Conservation (phyloP, 2,797 vertebrate genomes). For the Adelosebastes latens region DNA sequence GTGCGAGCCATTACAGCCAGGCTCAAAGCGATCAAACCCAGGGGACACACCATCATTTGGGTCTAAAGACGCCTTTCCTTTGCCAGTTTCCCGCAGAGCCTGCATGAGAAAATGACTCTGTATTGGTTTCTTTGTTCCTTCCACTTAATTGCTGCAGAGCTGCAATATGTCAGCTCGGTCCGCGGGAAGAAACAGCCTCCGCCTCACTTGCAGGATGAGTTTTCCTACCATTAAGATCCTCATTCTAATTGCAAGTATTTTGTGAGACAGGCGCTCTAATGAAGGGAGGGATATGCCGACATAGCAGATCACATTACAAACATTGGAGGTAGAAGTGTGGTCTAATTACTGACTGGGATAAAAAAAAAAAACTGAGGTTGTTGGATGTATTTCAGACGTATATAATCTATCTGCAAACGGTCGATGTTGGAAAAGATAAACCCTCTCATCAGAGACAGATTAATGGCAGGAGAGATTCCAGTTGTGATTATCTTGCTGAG, state of each 20-base stretch:
- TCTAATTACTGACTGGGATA: conserved; percentile 52
- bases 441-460: conserved; percentile 50
- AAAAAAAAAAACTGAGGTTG: background rate
- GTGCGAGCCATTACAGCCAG: conserved; percentile 28
- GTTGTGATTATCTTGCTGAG: conserved; percentile 56
- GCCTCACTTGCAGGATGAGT: conserved; percentile 37
- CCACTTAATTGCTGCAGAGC: conserved; percentile 63
- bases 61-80: conserved; percentile 52
- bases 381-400: conserved; percentile 46
- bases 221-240: conserved; percentile 53
- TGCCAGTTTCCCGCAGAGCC: conserved; percentile 52
- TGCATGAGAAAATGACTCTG: conserved; percentile 58
- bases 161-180: conserved; percentile 54
- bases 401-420: conserved; percentile 29
- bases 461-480: conserved; percentile 44
- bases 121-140: conserved; percentile 68
- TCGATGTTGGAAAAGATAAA: conserved; percentile 37
- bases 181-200: conserved; percentile 30
- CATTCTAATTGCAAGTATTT: conserved; percentile 59
- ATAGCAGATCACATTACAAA: conserved; percentile 55
- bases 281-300: conserved; percentile 45
- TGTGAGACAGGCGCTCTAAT: conserved; percentile 55
- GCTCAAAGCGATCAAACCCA: conserved; percentile 43
- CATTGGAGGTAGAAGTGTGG: conserved; percentile 32
- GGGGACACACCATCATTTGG: conserved; percentile 48